Percentiles rank a stretch among this genome's conserved stretches.
Evolutionary conservation across 2,797 vertebrate genomes (phyloP).

Genomic region (Enteromius thamalakanensis): DNA sequence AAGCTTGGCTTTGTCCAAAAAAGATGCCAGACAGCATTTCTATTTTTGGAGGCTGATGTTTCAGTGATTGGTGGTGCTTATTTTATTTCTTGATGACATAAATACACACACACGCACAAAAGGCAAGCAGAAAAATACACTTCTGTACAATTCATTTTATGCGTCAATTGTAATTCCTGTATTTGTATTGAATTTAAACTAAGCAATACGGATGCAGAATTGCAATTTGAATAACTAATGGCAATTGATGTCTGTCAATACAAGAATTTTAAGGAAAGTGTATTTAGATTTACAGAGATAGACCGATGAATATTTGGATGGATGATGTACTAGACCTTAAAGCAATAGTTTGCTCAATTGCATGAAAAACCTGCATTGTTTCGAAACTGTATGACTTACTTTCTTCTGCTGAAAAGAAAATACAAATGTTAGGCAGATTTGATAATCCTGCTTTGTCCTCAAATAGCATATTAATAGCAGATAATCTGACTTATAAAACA

Average conservation of each 20-base stretch:
- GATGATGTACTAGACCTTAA: background rate
- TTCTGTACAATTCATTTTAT: slow-evolving; percentile 15
- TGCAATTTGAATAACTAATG: background rate
- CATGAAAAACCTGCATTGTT: background rate
- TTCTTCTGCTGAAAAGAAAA: background rate
- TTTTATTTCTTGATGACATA: slow-evolving; percentile 2
- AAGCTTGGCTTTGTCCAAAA: slow-evolving; percentile 27
- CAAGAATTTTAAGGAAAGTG: background rate
- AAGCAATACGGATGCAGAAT: background rate
- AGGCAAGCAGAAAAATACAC: slow-evolving; percentile 3
- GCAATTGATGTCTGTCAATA: background rate
- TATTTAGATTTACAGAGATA: background rate
- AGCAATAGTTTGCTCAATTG: background rate
- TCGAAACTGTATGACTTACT: background rate
- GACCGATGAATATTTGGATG: background rate
- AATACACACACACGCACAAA: background rate
- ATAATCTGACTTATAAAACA: background rate
- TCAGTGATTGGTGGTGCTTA: slow-evolving; percentile 2
- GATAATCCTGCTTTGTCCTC: background rate
- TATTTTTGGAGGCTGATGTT: slow-evolving; percentile 30
- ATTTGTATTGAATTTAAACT: background rate
- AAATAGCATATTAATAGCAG: background rate
- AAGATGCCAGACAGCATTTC: slow-evolving; percentile 32
- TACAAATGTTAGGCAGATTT: background rate
- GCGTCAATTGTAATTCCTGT: background rate